Conservation (phyloP, 2,113 vertebrate genomes). For the Isichthys henryi region DNA sequence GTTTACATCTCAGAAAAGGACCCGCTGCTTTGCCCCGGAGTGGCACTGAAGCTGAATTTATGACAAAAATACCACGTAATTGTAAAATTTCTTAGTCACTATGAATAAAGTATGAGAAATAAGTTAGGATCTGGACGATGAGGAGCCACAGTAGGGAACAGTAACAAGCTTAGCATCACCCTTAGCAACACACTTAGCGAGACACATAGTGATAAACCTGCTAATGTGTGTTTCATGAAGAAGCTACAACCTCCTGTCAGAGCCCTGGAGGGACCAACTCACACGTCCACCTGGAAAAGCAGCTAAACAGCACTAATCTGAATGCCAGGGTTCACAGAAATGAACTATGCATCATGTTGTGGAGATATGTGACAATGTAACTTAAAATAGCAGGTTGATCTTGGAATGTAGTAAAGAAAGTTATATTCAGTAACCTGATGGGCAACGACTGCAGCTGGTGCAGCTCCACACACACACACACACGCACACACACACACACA, state of each 20-base stretch:
- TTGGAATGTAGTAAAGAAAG: background rate
- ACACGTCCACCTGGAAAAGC: background rate
- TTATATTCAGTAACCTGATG: background rate
- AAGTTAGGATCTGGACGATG: background rate
- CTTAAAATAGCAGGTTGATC: background rate
- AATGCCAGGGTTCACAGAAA: background rate
- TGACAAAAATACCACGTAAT: background rate
- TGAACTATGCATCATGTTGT: background rate
- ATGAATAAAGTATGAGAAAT: background rate
- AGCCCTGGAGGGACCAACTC: background rate
- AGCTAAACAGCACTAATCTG: background rate
- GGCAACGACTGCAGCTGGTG: background rate
- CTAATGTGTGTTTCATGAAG: background rate
- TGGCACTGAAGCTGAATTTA: background rate
- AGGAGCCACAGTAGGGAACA: background rate
- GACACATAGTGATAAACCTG: background rate
- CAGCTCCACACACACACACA: conserved; percentile 25
- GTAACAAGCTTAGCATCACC: background rate
- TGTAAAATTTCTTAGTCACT: background rate
- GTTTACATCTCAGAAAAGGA: background rate
- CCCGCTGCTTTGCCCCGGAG: background rate
- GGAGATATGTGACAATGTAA: background rate
- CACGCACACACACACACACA: conserved; percentile 28
- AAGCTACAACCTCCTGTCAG: background rate
- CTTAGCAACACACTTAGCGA: background rate